These are phyloP conservation scores for Hydrotaea diabolus DNA, from an alignment of 2,888 invertebrate genomes.

Conservation along the genomic window DNA sequence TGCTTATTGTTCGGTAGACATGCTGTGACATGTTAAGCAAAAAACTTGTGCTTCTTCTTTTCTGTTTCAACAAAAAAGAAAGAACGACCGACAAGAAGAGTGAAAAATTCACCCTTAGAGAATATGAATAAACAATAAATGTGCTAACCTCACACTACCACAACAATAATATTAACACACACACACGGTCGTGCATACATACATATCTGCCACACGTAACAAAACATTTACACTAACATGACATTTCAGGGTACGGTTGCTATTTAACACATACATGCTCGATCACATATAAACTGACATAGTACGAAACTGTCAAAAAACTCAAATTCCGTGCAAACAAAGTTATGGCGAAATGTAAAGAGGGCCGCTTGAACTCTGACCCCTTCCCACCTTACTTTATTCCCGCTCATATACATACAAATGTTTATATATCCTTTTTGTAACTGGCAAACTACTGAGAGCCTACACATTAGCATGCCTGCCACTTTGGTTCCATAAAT, in stretches of 20 bases:
- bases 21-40: constrained; percentile 63
- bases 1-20: constrained; percentile 46
- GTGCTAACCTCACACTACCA: constrained; percentile 53
- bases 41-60: constrained; percentile 21
- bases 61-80: constrained; percentile 36
- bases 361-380: not conserved
- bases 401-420: not conserved
- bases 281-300: not conserved
- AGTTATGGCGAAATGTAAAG: constrained; percentile 27
- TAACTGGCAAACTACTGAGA: not conserved
- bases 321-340: constrained; percentile 31
- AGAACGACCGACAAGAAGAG: constrained; percentile 26
- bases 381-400: not conserved
- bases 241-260: constrained; percentile 30
- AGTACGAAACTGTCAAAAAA: constrained; percentile 44
- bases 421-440: not conserved
- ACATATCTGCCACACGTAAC: not conserved
- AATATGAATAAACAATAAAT: constrained; percentile 61
- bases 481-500: too few relatives aligned
- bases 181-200: constrained; percentile 46
- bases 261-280: constrained; percentile 20
- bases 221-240: constrained; percentile 26
- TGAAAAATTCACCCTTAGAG: constrained; percentile 38
- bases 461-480: too few relatives aligned
- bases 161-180: constrained; percentile 62